Conservation (phyloP, 2,888 invertebrate genomes). For the Ametastegia equiseti region DNA sequence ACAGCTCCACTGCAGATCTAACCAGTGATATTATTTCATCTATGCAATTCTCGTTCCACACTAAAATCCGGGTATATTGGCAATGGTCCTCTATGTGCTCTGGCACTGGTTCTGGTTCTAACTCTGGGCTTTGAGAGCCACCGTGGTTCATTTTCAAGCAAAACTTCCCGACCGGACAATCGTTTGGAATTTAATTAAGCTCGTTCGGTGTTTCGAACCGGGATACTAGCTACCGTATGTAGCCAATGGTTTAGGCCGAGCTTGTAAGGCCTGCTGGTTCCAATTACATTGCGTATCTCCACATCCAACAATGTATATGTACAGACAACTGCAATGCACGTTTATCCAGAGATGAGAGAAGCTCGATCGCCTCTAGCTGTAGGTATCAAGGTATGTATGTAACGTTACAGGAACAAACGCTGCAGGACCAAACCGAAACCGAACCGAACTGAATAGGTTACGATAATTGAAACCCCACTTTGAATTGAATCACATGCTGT, state of each 20-base stretch:
- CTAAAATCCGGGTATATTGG: background rate
- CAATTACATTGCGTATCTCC: background rate
- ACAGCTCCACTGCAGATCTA: background rate
- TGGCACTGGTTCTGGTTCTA: background rate
- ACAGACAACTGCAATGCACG: too few species aligned
- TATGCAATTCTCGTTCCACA: background rate
- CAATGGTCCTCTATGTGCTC: background rate
- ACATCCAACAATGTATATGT: background rate
- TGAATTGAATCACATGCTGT: too few species aligned
- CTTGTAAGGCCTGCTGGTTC: background rate
- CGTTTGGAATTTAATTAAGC: constrained; percentile 41
- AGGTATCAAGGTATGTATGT: too few species aligned
- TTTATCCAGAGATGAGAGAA: background rate
- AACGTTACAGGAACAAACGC: background rate
- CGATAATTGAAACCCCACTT: too few species aligned
- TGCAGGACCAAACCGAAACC: too few species aligned
- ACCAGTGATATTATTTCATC: background rate
- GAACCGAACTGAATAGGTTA: too few species aligned
- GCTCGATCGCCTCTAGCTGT: too few species aligned
- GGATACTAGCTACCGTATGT: background rate
- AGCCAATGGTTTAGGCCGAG: too few species aligned
- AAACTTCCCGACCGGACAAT: constrained; percentile 39
- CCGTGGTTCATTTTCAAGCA: background rate
- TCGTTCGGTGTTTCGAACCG: background rate
- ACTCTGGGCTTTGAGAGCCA: too few species aligned